Evolutionary conservation across 2,797 vertebrate species (phyloP), one percentile per base, ranked within the genome.

Genomic region (Sibirionetta formosa): DNA sequence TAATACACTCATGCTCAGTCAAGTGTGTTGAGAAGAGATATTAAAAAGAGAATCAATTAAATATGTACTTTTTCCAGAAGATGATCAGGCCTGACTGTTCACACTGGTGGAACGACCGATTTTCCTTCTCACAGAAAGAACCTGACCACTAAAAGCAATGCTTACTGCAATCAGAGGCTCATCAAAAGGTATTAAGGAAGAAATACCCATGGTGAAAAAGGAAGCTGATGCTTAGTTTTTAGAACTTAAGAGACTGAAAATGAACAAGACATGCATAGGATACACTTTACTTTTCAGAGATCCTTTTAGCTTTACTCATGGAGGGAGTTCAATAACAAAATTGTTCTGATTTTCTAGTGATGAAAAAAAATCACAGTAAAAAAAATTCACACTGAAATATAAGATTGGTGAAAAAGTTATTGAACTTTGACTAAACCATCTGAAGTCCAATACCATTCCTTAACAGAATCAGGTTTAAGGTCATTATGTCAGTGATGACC

Each of bases 21-120:
- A 90, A 85, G 87, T 80, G 80, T 71, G 53, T 31, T 66, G 53
- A 88, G 64, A 60, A 60, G 7, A 77, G 61, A 91, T 79, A 95
- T 79, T 92, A 88, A 91, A 84, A 93, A 83, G 57, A 86, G 90
- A 96, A 95, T 60, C 64, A 94, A 86, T 92, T 92, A 94, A 97
- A 77, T 36, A 78, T 23, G 79, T 31, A 10, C 60, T 82, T 93
- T 86, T 78, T 86, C 68, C 64, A 94, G 70, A 90, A 93, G 80
- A 78, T 53, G 86, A 86, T 78, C 56, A 51, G 60, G n/a, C 48
- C 48, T 84, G 44, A 15, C 42, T 82, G 27, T 26, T 95, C 81
- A 19, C 48, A 46, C 16, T 44, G 58, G 33, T 22, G 16, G 81
- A 87, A 95, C 68, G 75, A 78, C 81, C 61, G 6, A 65, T 85